Evolutionary conservation across 2,888 invertebrate species (phyloP).

Genomic region (Platycheirus rosarum): DNA sequence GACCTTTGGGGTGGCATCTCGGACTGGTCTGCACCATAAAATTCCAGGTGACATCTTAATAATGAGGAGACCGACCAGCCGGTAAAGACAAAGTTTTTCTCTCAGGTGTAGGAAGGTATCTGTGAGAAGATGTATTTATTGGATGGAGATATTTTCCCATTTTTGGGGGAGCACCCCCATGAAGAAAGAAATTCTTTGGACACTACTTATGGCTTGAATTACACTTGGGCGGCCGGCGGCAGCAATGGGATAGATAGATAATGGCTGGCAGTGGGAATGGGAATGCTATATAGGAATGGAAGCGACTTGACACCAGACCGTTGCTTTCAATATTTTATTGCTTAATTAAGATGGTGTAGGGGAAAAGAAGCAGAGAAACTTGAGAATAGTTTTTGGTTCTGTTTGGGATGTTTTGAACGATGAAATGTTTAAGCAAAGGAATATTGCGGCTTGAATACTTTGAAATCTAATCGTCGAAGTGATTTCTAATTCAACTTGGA

Average conservation of each 20-base stretch:
- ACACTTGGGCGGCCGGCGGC: conserved; percentile 43
- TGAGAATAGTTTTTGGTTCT: conserved; percentile 30
- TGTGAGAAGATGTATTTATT: conserved; percentile 57
- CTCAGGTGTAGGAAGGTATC: conserved; percentile 31
- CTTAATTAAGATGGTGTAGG: conserved; percentile 24
- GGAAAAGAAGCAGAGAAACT: conserved; percentile 15
- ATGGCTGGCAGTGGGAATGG: not conserved
- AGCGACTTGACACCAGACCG: conserved; percentile 28
- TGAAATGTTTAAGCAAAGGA: conserved; percentile 6
- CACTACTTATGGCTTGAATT: conserved; percentile 39
- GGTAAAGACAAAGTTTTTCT: conserved; percentile 29
- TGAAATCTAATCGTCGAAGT: conserved; percentile 33
- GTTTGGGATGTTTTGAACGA: conserved; percentile 37
- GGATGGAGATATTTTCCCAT: conserved; percentile 49
- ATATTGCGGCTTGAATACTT: conserved; percentile 31
- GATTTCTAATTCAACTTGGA: conserved; percentile 24
- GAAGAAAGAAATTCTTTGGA: conserved; percentile 28
- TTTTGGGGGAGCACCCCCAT: conserved; percentile 57
- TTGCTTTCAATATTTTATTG: conserved; percentile 54
- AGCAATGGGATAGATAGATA: not conserved
- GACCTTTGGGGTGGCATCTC: conserved; percentile 63
- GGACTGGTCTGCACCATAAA: conserved; percentile 33
- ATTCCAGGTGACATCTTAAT: conserved; percentile 68
- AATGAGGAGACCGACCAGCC: conserved; percentile 21
- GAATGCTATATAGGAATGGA: not conserved